Evolutionary conservation across 2,888 invertebrate genomes (phyloP).

Genomic region (Yponomeuta sedellus): DNA sequence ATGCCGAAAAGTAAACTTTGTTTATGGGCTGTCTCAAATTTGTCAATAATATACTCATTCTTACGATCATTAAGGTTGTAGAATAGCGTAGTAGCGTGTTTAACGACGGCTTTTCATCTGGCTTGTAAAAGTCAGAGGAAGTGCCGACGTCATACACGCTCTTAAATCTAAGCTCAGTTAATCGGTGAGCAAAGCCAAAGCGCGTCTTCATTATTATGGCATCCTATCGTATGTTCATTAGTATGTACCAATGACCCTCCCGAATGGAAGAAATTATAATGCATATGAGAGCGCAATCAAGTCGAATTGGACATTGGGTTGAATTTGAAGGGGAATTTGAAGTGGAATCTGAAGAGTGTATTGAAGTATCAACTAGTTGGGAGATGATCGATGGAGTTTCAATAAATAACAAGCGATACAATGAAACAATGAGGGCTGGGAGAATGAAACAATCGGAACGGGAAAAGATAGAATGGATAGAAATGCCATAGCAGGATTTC

Average conservation of each 20-base stretch:
- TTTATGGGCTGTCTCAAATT: no score
- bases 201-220: not conserved
- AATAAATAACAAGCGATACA: not conserved
- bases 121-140: no score
- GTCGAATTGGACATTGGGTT: not conserved
- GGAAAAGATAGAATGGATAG: not conserved
- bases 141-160: no score
- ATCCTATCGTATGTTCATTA: not conserved
- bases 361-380: not conserved
- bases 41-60: no score
- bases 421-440: not conserved
- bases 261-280: constrained; percentile 10
- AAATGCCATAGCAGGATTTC: not conserved
- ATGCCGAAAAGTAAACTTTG: no score
- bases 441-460: not conserved
- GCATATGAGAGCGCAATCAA: not conserved
- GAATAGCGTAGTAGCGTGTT: no score
- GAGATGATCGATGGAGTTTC: not conserved
- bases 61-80: no score
- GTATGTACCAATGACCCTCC: not conserved
- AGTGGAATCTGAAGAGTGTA: not conserved
- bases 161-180: no score
- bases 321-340: not conserved
- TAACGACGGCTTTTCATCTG: no score
- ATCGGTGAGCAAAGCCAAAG: no score